phyloP scores from a whole-genome alignment of 2,888 invertebrate species.

The Baccha elongata region DNA sequence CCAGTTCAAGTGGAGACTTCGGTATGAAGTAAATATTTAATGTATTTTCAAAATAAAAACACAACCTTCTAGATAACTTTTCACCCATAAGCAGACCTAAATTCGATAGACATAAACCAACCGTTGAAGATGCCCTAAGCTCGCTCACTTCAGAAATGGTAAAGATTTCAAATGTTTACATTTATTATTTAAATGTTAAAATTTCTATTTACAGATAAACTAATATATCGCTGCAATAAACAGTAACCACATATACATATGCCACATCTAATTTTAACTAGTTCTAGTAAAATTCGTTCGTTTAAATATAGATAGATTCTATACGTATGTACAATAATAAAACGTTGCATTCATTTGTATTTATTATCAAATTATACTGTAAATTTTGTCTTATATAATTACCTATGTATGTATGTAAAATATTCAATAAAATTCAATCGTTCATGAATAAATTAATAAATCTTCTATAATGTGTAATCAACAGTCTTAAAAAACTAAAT shows the following conservation, averaged over 20 bases:
- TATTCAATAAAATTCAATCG: conserved; percentile 70
- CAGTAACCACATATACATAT: conserved; percentile 60
- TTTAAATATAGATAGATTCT: conserved; percentile 67
- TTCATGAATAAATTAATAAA: too few relatives aligned
- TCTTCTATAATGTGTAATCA: too few relatives aligned
- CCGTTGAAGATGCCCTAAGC: conserved; percentile 89
- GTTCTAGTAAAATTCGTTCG: conserved; percentile 68
- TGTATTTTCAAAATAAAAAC: conserved; percentile 50
- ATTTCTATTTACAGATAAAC: conserved; percentile 46
- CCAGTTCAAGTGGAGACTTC: conserved; percentile 95
- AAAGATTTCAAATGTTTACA: conserved; percentile 79
- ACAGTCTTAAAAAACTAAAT: too few relatives aligned
- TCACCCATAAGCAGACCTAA: conserved; percentile 83
- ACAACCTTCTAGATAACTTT: conserved; percentile 79
- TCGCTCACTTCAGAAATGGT: conserved; percentile 94
- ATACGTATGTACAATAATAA: conserved; percentile 69
- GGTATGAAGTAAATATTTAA: conserved; percentile 80
- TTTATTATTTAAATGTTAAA: not conserved
- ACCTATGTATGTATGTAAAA: conserved; percentile 68
- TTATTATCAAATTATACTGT: conserved; percentile 69
- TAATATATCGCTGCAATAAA: conserved; percentile 58
- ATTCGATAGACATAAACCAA: conserved; percentile 83
- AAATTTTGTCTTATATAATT: conserved; percentile 66
- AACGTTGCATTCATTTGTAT: conserved; percentile 72
- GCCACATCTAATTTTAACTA: conserved; percentile 62